Evolutionary conservation across 1,140 invertebrate genomes (phyloP).

Genomic region (Telenomus remus): DNA sequence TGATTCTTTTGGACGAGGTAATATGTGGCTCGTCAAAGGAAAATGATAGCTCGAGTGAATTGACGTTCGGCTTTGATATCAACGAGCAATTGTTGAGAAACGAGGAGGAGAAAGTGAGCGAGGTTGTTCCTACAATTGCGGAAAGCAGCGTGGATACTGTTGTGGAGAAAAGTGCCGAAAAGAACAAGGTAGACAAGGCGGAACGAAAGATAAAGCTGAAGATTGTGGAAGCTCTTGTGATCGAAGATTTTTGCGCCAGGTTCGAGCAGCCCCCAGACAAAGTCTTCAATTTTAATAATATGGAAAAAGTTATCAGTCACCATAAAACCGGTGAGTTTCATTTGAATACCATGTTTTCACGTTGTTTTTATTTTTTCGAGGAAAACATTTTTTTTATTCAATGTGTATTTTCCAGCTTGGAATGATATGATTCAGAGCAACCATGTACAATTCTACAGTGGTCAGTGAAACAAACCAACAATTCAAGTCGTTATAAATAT

Average conservation of each 20-base stretch:
- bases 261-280: conserved; percentile 62
- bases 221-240: conserved; percentile 44
- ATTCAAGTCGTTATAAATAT: conserved; percentile 47
- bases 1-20: conserved; percentile 78
- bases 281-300: conserved; percentile 30
- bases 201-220: conserved; percentile 33
- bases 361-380: too few relatives aligned
- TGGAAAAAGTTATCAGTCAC: conserved; percentile 39
- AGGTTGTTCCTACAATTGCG: conserved; percentile 27
- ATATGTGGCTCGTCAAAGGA: conserved; percentile 67
- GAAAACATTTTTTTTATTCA: too few relatives aligned
- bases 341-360: conserved; percentile 1
- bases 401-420: conserved; percentile 64
- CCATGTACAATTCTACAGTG: conserved; percentile 72
- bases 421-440: conserved; percentile 69
- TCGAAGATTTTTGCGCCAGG: conserved; percentile 70
- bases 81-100: conserved; percentile 79
- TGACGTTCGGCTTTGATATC: conserved; percentile 82
- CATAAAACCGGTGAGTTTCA: conserved; percentile 28
- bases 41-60: conserved; percentile 73
- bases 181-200: conserved; percentile 15
- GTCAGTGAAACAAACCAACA: conserved; percentile 67
- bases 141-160: conserved; percentile 13
- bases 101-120: conserved; percentile 61
- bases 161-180: conserved; percentile 8